Evolutionary conservation across 1,140 invertebrate genomes (phyloP), one percentile per base, ranked within the genome.

Genomic region (Neodiprion pinetum): DNA sequence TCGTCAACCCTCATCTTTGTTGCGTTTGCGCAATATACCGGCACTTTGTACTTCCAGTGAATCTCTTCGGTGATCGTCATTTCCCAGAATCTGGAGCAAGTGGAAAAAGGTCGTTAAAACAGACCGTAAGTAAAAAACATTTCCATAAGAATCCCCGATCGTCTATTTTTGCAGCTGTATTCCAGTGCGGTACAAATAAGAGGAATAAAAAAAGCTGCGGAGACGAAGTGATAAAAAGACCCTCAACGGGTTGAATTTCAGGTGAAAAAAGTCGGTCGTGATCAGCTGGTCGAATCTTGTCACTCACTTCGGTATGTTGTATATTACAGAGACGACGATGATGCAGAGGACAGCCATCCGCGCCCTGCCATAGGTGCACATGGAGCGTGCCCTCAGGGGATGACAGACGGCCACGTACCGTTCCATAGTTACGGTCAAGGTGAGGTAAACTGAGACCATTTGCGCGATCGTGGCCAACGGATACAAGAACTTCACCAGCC

Each of bases 331-430:
- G 80, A 97, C 94, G 49, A 95, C 84, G 0, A 95, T 93, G 75
- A 98, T 96, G n/a, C 92, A 89, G 2, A 96, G 85, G 9, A 98
- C 95, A 80, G 96, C 97, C 76, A 95, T 91, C 53, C 95, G 91
- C 7, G 97, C 96, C 53, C 97, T 90, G 1, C 95, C 93, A 80
- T 97, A 97, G 0, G 97, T 99, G 87, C 97, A 99, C 69, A 98
- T 91, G 0, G 94, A 94, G 67, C 96, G 91, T 0, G 97, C 96
- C 75, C 92, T 91, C 9, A 99, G 89, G 0, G 97, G 97, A 87
- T 98, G 96, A 84, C 97, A 99, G 0, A 99, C 98, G 1, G 97
- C 98, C 65, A 99, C 95, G 89, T 97, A 99, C 68, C 98, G 91
- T 87, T 99, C 98, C 78, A 98, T 91, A 0, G 98, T 99, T 61